Conservation (phyloP, 1,140 invertebrate genomes). For the Micrasema longulum region DNA sequence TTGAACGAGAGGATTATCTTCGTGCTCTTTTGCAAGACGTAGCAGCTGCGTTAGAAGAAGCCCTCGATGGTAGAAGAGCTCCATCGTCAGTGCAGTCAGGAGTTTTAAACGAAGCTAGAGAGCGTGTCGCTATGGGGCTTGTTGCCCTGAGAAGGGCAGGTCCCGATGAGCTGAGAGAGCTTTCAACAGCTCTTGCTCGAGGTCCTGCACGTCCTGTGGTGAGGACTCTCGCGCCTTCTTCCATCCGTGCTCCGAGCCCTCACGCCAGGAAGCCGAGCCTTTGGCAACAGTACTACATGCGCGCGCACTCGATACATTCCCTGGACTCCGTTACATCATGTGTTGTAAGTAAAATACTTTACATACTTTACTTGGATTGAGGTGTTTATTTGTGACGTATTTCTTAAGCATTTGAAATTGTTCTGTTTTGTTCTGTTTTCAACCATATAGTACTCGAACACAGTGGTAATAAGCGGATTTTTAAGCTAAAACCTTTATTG, state of each 20-base stretch:
- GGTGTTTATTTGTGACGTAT: not conserved
- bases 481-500: too few species aligned
- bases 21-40: conserved; percentile 49
- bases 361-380: not conserved
- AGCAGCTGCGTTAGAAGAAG: conserved; percentile 49
- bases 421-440: not conserved
- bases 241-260: conserved; percentile 36
- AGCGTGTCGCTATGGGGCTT: conserved; percentile 46
- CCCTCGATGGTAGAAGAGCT: conserved; percentile 36
- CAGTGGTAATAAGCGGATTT: too few species aligned
- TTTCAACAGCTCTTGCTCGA: conserved; percentile 40
- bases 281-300: conserved; percentile 51
- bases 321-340: conserved; percentile 35
- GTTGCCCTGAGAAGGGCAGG: conserved; percentile 47
- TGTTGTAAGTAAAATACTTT: conserved; percentile 28
- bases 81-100: conserved; percentile 42
- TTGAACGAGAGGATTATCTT: conserved; percentile 47
- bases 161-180: conserved; percentile 43
- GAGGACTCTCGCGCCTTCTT: conserved; percentile 12
- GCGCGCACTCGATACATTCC: conserved; percentile 43
- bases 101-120: conserved; percentile 43
- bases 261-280: conserved; percentile 48
- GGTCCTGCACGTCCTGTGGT: conserved; percentile 37
- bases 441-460: not conserved
- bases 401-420: not conserved